Evolutionary conservation across 2,113 vertebrate species (phyloP), one percentile per base, ranked within the genome.

Genomic region (Oceanodroma tethys): DNA sequence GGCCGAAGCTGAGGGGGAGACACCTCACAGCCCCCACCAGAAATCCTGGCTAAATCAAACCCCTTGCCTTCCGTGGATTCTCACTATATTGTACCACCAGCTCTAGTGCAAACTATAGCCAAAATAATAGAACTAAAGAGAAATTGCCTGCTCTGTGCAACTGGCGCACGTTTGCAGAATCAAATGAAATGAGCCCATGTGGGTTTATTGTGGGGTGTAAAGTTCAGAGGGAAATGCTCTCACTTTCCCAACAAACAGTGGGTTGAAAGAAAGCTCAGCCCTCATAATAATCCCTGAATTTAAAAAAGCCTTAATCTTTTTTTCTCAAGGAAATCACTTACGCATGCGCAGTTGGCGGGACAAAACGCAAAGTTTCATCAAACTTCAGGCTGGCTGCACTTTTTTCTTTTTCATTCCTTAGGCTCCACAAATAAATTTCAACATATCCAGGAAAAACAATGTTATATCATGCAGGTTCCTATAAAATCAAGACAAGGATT

Each of bases 241-340:
- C 75, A 62, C n/a, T 66, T 78, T 79, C 22, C 42, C 42, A 76
- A 34, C 23, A 85, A 93, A 50, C 27, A 17, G 11, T 10, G 10
- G 16, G 27, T 34, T 94, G 36, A 83, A 85, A 95, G 62, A 30
- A 90, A 91, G 40, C 82, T 66, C n/a, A 73, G 50, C 15, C 27
- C 18, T 38, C 80, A 62, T 65, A 60, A 91, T 67, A 93, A 95
- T 85, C 80, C 60, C 52, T 47, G 42, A 90, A 91, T 85, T 84
- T 74, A n/a, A 72, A 88, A 82, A 91, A 62, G 16, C 15, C 53
- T 82, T 92, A 74, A 53, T 75, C 52, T 76, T 55, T 87, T 87
- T 82, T 89, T 94, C 83, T 75, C 82, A 60, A 88, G 62, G 38
- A 79, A 93, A 90, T 93, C 65, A 67, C 26, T 92, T 88, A 76